Evolutionary conservation across 1,140 invertebrate species (phyloP), one percentile per base, ranked within the genome.

Genomic region (Drosophila mayri): DNA sequence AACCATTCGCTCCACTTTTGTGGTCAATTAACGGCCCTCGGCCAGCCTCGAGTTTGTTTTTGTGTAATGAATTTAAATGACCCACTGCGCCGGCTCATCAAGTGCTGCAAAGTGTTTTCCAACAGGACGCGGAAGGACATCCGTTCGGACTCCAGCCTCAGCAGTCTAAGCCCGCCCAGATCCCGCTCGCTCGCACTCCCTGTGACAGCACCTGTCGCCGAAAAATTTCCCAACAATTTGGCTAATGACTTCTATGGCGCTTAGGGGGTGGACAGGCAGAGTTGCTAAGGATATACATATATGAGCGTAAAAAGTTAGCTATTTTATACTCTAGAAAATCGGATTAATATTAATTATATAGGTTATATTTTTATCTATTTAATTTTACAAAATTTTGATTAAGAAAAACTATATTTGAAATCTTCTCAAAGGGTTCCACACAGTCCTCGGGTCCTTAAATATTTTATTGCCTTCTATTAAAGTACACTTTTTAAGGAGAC

Each of bases 61-160:
- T 76, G 67, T 79, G 67, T 80, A 80, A 88, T 88, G 85, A 88
- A 88, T 90, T 90, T 88, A 84, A 88, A 90, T 88, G 84, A 84
- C 72, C 85, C 84, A 90, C 65, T 79, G 75, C 59, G 76, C 50
- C 28, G 50, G 37, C 57, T 41, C 76, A 57, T 70, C 81, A 79
- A 86, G 78, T 63, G 72, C 59, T 61, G 62, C 60, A 82, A 83
- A 83, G 75, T 83, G 80, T 83, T 82, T 75, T 62, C 57, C 60
- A 43, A 50, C 30, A 55, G 55, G 55, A 70, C 43, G 49, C 30
- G 35, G 22, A 43, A 41, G 50, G 54, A 65, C 74, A 41, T 16
- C 6, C 20, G 25, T 2, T 16, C 20, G 44, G 8, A 16, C 11
- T 9, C 71, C 54, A 38, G 71, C 59, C 78, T 57, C 63, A 76